Evolutionary conservation across 2,888 invertebrate species (phyloP).

Genomic region (Julus scandinavius): DNA sequence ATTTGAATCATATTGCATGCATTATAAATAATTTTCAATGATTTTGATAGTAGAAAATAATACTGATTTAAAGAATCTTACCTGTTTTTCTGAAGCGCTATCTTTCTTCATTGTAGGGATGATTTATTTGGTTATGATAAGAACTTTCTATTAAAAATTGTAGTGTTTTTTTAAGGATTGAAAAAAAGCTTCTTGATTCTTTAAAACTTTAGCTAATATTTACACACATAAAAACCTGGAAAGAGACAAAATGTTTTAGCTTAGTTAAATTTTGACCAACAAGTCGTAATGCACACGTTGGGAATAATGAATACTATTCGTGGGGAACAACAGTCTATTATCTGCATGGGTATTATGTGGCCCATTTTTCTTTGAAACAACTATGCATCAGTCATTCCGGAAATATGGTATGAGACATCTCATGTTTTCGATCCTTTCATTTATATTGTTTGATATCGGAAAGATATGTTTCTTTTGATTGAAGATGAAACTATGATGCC

Average conservation of each 20-base stretch:
- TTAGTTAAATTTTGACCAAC: not conserved
- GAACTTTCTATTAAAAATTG: not conserved
- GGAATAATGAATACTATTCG: no score
- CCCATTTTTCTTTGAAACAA: not conserved
- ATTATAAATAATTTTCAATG: not conserved
- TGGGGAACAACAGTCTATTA: not conserved
- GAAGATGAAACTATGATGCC: not conserved
- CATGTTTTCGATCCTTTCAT: not conserved
- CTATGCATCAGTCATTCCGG: not conserved
- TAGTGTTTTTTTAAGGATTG: not conserved
- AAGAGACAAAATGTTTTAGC: not conserved
- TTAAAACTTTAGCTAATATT: not conserved
- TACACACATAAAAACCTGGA: not conserved
- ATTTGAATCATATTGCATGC: no score
- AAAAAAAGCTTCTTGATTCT: not conserved
- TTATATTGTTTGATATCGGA: not conserved
- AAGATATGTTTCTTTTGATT: not conserved
- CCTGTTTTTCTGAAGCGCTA: not conserved
- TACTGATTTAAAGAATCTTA: not conserved
- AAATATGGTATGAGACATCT: not conserved
- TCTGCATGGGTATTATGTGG: not conserved
- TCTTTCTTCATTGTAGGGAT: constrained; percentile 5
- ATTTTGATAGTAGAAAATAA: not conserved
- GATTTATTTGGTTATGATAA: not conserved
- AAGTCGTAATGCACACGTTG: no score